These are phyloP conservation scores for Sciurus vulgaris DNA, from an alignment of 2,797 vertebrate species.

Conservation along the genomic window DNA sequence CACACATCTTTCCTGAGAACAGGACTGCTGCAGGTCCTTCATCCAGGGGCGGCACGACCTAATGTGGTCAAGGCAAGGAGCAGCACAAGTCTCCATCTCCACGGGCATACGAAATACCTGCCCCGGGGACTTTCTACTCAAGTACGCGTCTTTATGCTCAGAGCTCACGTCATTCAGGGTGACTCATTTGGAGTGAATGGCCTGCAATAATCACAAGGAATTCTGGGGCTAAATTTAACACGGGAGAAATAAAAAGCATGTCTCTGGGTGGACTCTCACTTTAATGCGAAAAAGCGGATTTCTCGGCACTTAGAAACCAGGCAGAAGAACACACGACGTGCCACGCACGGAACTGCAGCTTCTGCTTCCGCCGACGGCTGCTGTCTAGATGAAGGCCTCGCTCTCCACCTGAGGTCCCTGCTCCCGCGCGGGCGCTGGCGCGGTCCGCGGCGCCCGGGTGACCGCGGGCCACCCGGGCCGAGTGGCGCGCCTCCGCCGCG, in stretches of 20 bases:
- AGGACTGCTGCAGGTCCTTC: too few species aligned
- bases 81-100: neutral
- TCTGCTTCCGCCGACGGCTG: accelerated
- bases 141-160: neutral
- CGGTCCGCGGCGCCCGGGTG: neutral
- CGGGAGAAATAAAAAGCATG: neutral
- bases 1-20: neutral
- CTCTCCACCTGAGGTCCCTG: too few species aligned
- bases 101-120: accelerated
- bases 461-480: too few species aligned
- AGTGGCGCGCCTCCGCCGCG: neutral
- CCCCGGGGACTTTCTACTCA: accelerated
- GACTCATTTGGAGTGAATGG: neutral
- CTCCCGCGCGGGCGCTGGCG: too few species aligned
- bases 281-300: neutral
- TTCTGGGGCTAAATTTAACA: neutral
- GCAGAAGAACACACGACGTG: too few species aligned
- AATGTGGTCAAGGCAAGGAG: neutral
- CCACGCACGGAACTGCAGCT: neutral
- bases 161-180: neutral
- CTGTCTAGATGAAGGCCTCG: neutral
- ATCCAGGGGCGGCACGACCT: neutral
- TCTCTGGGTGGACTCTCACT: neutral
- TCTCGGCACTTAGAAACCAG: neutral
- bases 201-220: neutral